Percentiles rank a stretch among this genome's conserved stretches.
Evolutionary conservation across 64 coral and sea anemone species (phyloP).

Genomic region (Cladopsammia gracilis): DNA sequence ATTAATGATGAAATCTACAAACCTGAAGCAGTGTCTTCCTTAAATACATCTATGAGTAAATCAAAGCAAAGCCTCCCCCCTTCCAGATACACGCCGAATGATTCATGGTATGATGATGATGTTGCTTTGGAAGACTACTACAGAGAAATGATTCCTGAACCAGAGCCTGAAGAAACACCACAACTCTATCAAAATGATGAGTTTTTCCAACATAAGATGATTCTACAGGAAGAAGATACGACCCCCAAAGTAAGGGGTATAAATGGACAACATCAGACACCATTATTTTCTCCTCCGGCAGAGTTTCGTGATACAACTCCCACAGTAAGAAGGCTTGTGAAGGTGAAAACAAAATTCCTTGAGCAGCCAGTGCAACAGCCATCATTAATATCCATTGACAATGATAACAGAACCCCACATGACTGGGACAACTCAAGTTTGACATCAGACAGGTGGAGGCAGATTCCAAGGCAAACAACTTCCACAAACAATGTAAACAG

Average conservation of each 20-base stretch:
- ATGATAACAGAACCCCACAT: neutral
- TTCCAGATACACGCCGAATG: neutral
- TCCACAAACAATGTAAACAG: neutral
- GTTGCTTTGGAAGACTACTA: slow-evolving; percentile 8
- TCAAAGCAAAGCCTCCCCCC: neutral
- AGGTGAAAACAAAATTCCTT: slow-evolving; percentile 18
- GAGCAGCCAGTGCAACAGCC: slow-evolving; percentile 5
- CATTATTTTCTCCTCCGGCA: neutral
- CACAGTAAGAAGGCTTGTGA: neutral
- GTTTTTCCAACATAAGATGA: neutral
- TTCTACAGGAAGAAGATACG: neutral
- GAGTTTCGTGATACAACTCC: neutral
- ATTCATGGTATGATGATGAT: slow-evolving; percentile 9
- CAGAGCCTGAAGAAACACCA: slow-evolving; percentile 23
- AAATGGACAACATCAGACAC: neutral
- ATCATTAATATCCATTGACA: neutral
- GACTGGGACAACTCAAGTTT: neutral
- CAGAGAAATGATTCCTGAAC: slow-evolving; percentile 39
- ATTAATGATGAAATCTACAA: neutral
- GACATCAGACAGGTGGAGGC: neutral
- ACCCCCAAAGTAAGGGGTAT: neutral
- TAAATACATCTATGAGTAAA: neutral
- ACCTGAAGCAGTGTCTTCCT: neutral
- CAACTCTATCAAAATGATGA: neutral
- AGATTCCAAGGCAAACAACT: neutral